phyloP scores from a whole-genome alignment of 2,113 vertebrate genomes.

The Dipodomys merriami region DNA sequence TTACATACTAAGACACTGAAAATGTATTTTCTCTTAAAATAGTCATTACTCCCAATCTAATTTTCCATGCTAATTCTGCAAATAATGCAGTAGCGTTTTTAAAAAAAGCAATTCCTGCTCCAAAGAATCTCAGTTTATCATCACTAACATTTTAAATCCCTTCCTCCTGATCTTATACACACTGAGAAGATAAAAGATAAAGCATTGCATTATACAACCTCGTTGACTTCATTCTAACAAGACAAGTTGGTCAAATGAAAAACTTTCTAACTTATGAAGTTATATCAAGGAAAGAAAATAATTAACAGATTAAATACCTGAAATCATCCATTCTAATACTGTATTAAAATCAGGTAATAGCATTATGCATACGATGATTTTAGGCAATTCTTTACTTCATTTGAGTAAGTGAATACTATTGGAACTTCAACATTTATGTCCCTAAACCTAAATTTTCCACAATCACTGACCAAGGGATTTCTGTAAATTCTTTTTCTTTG shows the following conservation, averaged over 20 bases:
- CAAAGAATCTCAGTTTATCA: slow-evolving; percentile 7
- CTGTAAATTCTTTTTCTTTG: background rate
- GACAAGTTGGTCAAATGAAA: background rate
- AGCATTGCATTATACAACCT: background rate
- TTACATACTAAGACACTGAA: background rate
- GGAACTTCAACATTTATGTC: background rate
- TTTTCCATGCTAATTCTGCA: slow-evolving; percentile 19
- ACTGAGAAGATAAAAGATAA: background rate
- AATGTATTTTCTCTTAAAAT: slow-evolving; percentile 5
- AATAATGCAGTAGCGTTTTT: background rate
- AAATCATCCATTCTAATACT: background rate
- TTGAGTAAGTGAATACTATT: slow-evolving; percentile 46
- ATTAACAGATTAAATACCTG: background rate
- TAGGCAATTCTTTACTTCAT: slow-evolving; percentile 46
- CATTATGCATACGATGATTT: background rate
- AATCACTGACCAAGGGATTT: slow-evolving; percentile 42
- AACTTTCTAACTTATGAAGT: slow-evolving; percentile 15
- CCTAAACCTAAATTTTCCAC: slow-evolving; percentile 40
- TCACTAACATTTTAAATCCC: slow-evolving; percentile 16
- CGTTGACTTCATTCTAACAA: background rate
- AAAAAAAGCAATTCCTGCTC: background rate
- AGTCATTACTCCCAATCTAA: background rate
- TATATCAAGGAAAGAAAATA: background rate
- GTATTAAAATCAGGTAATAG: background rate
- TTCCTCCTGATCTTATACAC: background rate